Base-by-base conservation (phyloP, 2,797 vertebrate genomes). In the Coregonus sp. region DNA sequence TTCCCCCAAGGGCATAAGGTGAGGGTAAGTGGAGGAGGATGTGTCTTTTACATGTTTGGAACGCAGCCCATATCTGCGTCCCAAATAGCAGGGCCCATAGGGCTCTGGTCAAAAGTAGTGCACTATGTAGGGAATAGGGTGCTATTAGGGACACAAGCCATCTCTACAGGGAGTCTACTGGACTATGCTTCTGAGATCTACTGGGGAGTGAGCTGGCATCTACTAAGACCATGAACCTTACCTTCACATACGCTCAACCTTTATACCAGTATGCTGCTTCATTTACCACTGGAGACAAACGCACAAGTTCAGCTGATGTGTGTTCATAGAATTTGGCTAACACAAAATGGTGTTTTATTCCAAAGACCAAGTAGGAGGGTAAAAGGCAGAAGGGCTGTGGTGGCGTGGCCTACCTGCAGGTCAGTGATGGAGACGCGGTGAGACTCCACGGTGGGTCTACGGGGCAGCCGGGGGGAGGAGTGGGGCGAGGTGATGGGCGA, bases 361-460 rank as follows among this genome's bases (percentile, higher is more conserved):
- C n/a, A 65, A 65, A 65, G 9, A n/a, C 25, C 63, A 25, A 31
- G 25, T 54, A 16, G 16, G 15, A 4, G 52, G 15, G 52, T 54
- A 5, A 54, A 54, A 18, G 52, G 18, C 37, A 47, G 18, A 7
- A 25, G 16, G 11, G 35, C 20, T 14, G 70, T 51, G 70, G 29
- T 9, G 16, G 25, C 31, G 7, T 40, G 5, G 35, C 37, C 90
- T 93, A 98, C 97, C 97, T 98, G 97, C 78, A 98, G 90, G 70
- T 98, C 98, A 0, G 95, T 99, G 93, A 99, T 98, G 76, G 97
- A 99, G 77, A 99, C 98, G 0, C 96, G 94, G 91, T 98, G 96
- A 0, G 98, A 99, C 89, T 99, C 98, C 85, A 99, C 97, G 0
- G 98, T 99, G 0, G 97, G 98, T 70, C 97, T 85, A 70, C 97